Base-by-base conservation (phyloP, 2,888 invertebrate genomes). In the Papilio gigon region DNA sequence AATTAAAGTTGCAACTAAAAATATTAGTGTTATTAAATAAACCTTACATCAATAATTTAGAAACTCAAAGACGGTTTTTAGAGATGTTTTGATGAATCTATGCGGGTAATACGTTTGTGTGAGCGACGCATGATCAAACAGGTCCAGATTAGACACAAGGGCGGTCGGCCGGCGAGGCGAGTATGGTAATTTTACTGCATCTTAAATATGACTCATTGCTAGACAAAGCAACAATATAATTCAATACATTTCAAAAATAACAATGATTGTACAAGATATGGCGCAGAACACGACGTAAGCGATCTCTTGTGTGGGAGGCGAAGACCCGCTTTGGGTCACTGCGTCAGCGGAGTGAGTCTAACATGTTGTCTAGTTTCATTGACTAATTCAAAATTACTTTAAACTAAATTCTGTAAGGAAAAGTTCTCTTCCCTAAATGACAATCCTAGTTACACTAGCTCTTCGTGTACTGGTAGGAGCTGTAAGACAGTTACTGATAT, bases 141-240 rank as follows among this genome's bases (percentile, higher is more conserved):
- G 76, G 75, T 78, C 78, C 76, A 77, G 78, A 81, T 77, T 78
- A 70, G 76, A 78, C 67, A 82, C 84, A 83, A 84, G 84, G 84
- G 77, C 82, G 74, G 71, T 40, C 14, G 27, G 56, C 47, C 30
- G 44, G 56, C 47, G 20, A 60, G 30, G 59, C 64, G 25, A 50
- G 59, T 68, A 63, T 68, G 68, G 4, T n/a, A 65, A 68, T 65
- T 37, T 47, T 40, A 12, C 17, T 60, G 20, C 63, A 50, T 50
- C 59, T 66, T 12, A 47, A 47, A 27, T 33, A 11, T 56, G 30
- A 59, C 22, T 58, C 44, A 44, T 65, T 56, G 33, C 59, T 53
- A 53, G 17, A 27, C 27, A 30, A 53, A 53, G 30, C 27, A 30
- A 30, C 9, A 2, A 27, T 8, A 20, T n/a, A n/a, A 27, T 30